Evolutionary conservation across 2,113 vertebrate genomes (phyloP).

Genomic region (Gavia stellata): DNA sequence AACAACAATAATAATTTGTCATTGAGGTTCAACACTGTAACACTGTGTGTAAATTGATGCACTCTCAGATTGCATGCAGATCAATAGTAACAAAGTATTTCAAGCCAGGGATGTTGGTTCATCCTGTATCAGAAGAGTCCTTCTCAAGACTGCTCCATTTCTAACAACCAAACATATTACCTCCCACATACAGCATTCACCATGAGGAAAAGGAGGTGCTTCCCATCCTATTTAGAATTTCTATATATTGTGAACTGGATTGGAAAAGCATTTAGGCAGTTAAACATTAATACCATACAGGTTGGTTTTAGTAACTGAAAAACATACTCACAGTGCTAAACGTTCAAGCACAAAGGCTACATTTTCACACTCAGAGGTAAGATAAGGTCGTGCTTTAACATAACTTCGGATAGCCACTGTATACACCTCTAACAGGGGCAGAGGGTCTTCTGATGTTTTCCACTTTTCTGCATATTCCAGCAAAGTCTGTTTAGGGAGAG

Average conservation of each 20-base stretch:
- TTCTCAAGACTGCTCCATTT: background rate
- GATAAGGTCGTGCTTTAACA: slow-evolving; percentile 81
- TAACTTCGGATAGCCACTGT: slow-evolving; percentile 87
- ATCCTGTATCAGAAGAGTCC: background rate
- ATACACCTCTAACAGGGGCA: slow-evolving; percentile 89
- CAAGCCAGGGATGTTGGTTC: background rate
- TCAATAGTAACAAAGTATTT: background rate
- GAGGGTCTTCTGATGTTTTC: slow-evolving; percentile 87
- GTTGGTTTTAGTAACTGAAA: background rate
- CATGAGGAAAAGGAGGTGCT: background rate
- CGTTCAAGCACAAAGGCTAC: slow-evolving; percentile 89
- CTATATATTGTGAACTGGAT: background rate
- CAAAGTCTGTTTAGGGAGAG: slow-evolving; percentile 78
- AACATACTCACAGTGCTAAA: slow-evolving; percentile 88
- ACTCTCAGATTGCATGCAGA: background rate
- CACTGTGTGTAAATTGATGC: background rate
- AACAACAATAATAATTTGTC: too few relatives aligned
- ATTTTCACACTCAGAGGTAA: slow-evolving; percentile 89
- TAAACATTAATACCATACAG: background rate
- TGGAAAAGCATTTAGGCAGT: background rate
- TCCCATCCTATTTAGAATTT: background rate
- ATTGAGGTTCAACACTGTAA: background rate
- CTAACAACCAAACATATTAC: background rate
- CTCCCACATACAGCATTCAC: background rate
- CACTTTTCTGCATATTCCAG: slow-evolving; percentile 89